Base-by-base conservation (phyloP, 1,140 invertebrate genomes). In the Bombus huntii region DNA sequence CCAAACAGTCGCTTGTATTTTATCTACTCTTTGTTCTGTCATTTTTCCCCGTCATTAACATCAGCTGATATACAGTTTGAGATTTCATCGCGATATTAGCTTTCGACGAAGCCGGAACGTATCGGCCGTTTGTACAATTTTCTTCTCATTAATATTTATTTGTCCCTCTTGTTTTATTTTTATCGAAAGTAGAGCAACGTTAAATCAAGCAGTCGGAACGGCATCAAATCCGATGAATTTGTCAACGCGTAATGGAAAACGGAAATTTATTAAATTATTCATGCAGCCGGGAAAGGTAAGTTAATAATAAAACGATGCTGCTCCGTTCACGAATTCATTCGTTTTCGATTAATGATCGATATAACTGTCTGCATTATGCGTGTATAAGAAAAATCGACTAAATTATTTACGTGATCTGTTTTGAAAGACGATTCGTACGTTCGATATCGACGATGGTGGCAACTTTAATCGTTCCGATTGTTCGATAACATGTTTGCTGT, bases 251-350 rank as follows among this genome's bases (percentile, higher is more conserved):
- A 70, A 70, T 39, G 68, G 68, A 68, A 37, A 68, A 68, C 66
- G 18, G 66, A 70, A 70, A 70, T 39, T 70, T 70, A 70, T 70
- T 70, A 28, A 70, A 70, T 70, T 70, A 70, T 70, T 70, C 37
- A 28, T 70, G 37, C 37, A 70, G 37, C 37, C 25, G 68, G 1
- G 10, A 70, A 37, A 37, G 12, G 37, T 28, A 39, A 70, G 68
- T 70, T 70, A 70, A 70, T 70, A 37, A 39, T 70, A 39, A 70
- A 70, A 39, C 37, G 34, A 70, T 13, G 22, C 34, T 2, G 22
- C 25, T 37, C 5, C 25, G 12, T 37, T 12, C 9, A 10, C 68
- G 68, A 70, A 39, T 70, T 70, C 68, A 5, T 39, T 39, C 37
- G 37, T 70, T 70, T 70, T 25, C 68, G 22, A 70, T 70, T 39